A percentile compares a stretch with the other conserved stretches of the same genome.
Conservation (phyloP, 2,113 vertebrate species). For the Willisornis vidua region DNA sequence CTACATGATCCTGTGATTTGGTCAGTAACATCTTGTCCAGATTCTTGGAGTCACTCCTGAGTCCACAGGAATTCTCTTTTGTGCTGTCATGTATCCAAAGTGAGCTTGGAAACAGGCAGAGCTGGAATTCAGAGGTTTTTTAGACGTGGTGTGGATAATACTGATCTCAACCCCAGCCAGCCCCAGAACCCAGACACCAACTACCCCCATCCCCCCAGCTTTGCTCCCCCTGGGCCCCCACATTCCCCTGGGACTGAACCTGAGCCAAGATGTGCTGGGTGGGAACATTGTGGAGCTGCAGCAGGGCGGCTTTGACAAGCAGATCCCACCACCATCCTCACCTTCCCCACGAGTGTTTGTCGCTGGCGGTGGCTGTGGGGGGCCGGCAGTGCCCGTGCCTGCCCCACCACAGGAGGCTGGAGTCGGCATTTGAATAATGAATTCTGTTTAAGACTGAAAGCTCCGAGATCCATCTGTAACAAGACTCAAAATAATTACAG, state of each 20-base stretch:
- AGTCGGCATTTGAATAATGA: conserved; percentile 78
- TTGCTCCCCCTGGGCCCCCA: accelerated
- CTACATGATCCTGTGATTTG: neutral
- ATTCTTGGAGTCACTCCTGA: neutral
- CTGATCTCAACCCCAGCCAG: neutral
- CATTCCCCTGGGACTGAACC: accelerated
- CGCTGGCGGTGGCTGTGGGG: neutral
- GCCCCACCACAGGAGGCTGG: conserved; percentile 49
- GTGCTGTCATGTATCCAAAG: accelerated
- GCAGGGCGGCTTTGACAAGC: conserved; percentile 6
- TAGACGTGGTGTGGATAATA: neutral
- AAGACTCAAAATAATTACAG: conserved; percentile 83
- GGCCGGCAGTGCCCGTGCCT: conserved; percentile 7
- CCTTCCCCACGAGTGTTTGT: conserved; percentile 15
- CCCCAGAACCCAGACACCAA: too few species aligned
- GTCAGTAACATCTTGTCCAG: neutral
- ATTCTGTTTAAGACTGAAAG: conserved; percentile 79
- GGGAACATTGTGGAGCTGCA: neutral
- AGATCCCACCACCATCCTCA: neutral
- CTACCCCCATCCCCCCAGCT: neutral
- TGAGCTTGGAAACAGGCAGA: neutral
- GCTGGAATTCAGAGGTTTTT: neutral
- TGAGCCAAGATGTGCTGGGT: accelerated
- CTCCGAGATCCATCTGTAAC: conserved; percentile 82
- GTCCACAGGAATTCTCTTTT: neutral